phyloP scores from a whole-genome alignment of 2,113 vertebrate species.

The Athene cunicularia region DNA sequence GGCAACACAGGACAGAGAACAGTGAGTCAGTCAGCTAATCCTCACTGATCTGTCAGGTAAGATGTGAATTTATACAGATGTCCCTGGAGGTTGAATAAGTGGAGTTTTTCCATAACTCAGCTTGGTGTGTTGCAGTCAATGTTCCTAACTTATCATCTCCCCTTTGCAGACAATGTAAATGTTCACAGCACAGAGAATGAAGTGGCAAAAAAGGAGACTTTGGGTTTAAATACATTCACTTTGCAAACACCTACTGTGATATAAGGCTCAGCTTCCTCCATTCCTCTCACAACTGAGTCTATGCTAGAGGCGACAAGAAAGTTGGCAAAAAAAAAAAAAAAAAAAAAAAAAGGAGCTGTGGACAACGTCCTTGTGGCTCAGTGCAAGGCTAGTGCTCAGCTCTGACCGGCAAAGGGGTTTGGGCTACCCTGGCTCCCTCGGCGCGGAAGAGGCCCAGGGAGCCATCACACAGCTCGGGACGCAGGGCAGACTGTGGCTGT shows the following conservation, averaged over 20 bases:
- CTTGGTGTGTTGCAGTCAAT: not conserved
- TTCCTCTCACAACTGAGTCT: not conserved
- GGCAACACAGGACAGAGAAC: not conserved
- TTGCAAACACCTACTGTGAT: not conserved
- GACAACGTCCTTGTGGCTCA: not conserved
- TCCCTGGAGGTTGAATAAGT: not conserved
- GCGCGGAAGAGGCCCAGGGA: not conserved
- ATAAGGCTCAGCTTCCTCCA: not conserved
- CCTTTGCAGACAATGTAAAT: not conserved
- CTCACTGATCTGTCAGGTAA: not conserved
- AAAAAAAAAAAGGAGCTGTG: not conserved
- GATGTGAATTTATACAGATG: not conserved
- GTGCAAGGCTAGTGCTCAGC: not conserved
- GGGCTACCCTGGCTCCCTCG: not conserved
- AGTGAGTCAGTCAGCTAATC: not conserved
- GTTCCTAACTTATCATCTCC: not conserved
- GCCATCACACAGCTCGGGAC: rapidly evolving
- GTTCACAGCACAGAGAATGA: not conserved
- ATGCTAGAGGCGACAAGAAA: not conserved
- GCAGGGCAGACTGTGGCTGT: not conserved
- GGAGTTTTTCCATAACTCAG: not conserved
- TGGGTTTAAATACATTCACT: not conserved
- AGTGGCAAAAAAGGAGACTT: not conserved
- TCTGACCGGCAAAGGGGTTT: not conserved
- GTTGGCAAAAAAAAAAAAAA: not conserved